A percentile compares a stretch with the other conserved stretches of the same genome.
Conservation (phyloP, 2,797 vertebrate genomes). For the Peromyscus aztecus region DNA sequence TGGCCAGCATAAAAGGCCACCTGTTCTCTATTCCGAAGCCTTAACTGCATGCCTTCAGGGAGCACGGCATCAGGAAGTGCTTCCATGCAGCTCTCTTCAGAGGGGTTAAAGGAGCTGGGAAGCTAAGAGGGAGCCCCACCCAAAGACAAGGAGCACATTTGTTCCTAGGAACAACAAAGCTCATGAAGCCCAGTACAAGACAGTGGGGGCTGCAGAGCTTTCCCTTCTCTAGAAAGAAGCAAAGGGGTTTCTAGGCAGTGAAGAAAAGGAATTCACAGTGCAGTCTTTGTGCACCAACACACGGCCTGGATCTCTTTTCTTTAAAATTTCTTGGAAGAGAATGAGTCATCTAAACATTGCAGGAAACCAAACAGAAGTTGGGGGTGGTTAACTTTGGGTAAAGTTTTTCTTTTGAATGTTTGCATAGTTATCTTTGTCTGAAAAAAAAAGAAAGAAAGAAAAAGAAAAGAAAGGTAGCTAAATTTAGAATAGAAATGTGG, state of each 20-base stretch:
- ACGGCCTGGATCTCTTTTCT: constrained; percentile 75
- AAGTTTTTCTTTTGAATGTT: constrained; percentile 76
- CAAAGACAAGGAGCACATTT: constrained; percentile 79
- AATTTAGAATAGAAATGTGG: constrained; percentile 75
- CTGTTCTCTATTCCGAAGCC: constrained; percentile 40
- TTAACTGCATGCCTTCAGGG: constrained; percentile 43
- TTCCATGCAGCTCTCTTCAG: not conserved
- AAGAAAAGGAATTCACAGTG: constrained; percentile 72
- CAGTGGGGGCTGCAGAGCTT: constrained; percentile 56
- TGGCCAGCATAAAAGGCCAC: constrained; percentile 47
- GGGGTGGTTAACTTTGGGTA: constrained; percentile 65
- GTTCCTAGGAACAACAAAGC: constrained; percentile 68
- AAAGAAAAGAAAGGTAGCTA: constrained; percentile 58
- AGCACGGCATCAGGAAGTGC: not conserved
- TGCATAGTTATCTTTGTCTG: constrained; percentile 72
- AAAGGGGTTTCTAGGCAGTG: constrained; percentile 48
- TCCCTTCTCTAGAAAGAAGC: constrained; percentile 63
- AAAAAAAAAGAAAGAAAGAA: constrained; percentile 3
- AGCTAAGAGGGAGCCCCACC: constrained; percentile 26
- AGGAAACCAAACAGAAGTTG: constrained; percentile 73
- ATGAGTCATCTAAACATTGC: constrained; percentile 76
- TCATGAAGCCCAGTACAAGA: not conserved
- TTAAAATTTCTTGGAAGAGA: constrained; percentile 78
- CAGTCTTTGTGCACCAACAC: constrained; percentile 71
- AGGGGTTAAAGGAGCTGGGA: not conserved